These are phyloP conservation scores for Tapirus indicus DNA, from an alignment of 2,797 vertebrate genomes.

Conservation along the genomic window DNA sequence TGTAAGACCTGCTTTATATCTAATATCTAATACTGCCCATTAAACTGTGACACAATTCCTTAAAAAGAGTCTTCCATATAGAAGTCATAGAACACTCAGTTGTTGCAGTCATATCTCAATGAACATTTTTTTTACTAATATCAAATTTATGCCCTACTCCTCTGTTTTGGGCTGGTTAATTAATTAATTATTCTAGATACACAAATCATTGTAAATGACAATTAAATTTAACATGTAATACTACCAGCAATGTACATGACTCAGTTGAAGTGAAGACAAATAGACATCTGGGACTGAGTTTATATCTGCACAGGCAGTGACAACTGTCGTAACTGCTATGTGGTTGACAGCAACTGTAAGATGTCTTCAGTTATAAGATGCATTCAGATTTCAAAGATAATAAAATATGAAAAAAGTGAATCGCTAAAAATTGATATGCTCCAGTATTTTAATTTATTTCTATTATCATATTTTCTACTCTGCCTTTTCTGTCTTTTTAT, in stretches of 20 bases:
- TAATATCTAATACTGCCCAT: neutral
- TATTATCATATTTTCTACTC: neutral
- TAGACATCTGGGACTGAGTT: neutral
- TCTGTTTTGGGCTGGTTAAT: neutral
- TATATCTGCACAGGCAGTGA: neutral
- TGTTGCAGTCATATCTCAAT: neutral
- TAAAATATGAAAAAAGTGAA: neutral
- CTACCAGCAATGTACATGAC: neutral
- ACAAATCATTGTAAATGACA: neutral
- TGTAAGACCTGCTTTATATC: neutral
- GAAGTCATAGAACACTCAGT: neutral
- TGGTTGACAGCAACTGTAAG: neutral
- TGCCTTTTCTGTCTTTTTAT: neutral
- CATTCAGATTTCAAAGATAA: neutral
- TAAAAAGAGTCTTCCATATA: neutral
- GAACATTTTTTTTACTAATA: neutral
- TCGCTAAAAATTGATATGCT: neutral
- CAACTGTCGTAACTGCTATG: neutral
- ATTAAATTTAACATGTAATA: neutral
- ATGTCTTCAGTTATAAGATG: neutral
- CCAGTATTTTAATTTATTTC: neutral
- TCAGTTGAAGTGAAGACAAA: neutral
- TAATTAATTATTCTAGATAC: slow-evolving; percentile 1
- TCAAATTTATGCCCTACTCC: neutral
- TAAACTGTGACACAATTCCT: neutral